Conservation (phyloP, 1,140 invertebrate species). For the Brachystomella parvula region DNA sequence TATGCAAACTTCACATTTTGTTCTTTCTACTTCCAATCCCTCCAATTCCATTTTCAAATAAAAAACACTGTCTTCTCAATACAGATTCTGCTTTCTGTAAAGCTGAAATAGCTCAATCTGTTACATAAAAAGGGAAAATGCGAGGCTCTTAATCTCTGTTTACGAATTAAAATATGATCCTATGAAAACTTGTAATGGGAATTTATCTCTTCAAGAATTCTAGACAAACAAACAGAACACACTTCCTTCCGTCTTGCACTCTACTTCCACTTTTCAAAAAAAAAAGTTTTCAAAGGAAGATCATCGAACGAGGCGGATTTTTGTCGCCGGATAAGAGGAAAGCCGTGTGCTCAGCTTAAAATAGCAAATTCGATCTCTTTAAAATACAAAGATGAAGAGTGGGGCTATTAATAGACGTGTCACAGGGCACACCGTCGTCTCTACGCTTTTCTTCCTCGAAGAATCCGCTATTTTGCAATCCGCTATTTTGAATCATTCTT, state of each 20-base stretch:
- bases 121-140: no score
- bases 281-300: neutral
- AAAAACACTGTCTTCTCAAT: no score
- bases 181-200: no score
- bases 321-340: no score
- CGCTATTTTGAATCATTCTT: neutral
- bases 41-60: constrained; percentile 29
- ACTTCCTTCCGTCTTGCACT: neutral
- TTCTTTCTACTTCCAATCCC: constrained; percentile 27
- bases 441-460: no score
- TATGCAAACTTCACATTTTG: constrained; percentile 33
- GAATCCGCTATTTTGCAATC: neutral
- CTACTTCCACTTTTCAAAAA: neutral
- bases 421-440: no score
- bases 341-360: no score
- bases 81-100: neutral
- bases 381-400: neutral
- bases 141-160: no score
- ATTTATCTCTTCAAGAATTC: no score
- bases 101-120: neutral
- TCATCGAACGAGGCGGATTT: no score
- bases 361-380: neutral
- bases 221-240: no score
- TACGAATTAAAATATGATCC: neutral
- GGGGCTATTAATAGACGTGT: constrained; percentile 1